phyloP scores from a whole-genome alignment of 2,888 invertebrate species.

The Omphaloscelis lunosa region DNA sequence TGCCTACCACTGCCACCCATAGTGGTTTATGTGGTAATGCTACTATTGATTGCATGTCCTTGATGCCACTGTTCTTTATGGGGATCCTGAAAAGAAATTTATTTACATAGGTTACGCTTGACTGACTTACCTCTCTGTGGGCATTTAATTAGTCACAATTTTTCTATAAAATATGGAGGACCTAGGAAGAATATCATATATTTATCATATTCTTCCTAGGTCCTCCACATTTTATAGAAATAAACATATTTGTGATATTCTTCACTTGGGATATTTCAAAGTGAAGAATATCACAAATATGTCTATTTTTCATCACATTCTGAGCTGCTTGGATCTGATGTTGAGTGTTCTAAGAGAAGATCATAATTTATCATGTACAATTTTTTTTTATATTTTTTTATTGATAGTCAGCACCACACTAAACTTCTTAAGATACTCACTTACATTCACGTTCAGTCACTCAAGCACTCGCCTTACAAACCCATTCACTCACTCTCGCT shows the following conservation, averaged over 20 bases:
- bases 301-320: not conserved
- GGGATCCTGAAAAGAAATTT: slow-evolving; percentile 83
- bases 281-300: not conserved
- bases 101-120: not conserved
- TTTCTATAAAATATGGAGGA: too few species aligned
- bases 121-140: not conserved
- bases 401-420: not conserved
- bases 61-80: slow-evolving; percentile 87
- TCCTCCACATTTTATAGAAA: too few species aligned
- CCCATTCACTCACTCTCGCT: not conserved
- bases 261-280: too few species aligned
- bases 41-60: slow-evolving; percentile 94
- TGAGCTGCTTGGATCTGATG: not conserved
- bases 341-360: not conserved
- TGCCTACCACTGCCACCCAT: slow-evolving; percentile 96
- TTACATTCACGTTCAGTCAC: not conserved
- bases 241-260: too few species aligned
- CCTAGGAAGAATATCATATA: too few species aligned
- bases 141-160: too few species aligned
- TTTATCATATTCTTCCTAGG: too few species aligned
- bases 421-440: not conserved
- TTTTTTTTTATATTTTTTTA: too few species aligned
- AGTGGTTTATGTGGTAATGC: slow-evolving; percentile 96
- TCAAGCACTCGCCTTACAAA: not conserved
- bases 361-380: not conserved